Conservation (phyloP, 2,888 invertebrate species). For the Patella ulyssiponensis region DNA sequence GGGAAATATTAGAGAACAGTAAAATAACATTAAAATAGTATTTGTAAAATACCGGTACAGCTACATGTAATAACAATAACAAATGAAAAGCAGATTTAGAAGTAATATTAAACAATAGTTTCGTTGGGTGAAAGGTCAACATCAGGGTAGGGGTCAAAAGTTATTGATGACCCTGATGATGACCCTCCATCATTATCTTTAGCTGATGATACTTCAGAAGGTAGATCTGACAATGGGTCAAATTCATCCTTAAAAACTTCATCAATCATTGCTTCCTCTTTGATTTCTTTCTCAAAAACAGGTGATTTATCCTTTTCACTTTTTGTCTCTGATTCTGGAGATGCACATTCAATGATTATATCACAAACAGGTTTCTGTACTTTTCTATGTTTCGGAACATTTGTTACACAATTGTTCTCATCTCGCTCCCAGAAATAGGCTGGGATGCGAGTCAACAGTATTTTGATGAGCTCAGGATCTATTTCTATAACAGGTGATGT, state of each 20-base stretch:
- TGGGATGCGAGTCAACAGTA: not conserved
- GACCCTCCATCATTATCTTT: conserved; percentile 32
- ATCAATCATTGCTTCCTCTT: not conserved
- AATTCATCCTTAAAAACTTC: not conserved
- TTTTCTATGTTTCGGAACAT: not conserved
- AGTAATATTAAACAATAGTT: conserved; percentile 34
- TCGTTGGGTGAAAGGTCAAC: conserved; percentile 39
- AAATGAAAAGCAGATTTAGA: too few species aligned
- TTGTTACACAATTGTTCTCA: not conserved
- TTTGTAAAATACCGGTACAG: too few species aligned
- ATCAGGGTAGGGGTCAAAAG: conserved; percentile 28
- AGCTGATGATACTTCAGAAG: not conserved
- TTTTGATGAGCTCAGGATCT: not conserved
- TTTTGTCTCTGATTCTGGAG: not conserved
- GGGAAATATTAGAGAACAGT: too few species aligned
- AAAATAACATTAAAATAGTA: too few species aligned
- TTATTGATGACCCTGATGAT: conserved; percentile 37
- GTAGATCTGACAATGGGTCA: not conserved
- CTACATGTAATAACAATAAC: too few species aligned
- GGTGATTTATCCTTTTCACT: not conserved
- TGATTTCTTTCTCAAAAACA: not conserved
- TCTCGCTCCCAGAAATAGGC: not conserved
- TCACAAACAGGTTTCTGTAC: not conserved
- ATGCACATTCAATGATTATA: not conserved
- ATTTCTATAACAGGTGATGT: not conserved